Evolutionary conservation across 2,797 vertebrate genomes (phyloP).

Genomic region (Merluccius polli): DNA sequence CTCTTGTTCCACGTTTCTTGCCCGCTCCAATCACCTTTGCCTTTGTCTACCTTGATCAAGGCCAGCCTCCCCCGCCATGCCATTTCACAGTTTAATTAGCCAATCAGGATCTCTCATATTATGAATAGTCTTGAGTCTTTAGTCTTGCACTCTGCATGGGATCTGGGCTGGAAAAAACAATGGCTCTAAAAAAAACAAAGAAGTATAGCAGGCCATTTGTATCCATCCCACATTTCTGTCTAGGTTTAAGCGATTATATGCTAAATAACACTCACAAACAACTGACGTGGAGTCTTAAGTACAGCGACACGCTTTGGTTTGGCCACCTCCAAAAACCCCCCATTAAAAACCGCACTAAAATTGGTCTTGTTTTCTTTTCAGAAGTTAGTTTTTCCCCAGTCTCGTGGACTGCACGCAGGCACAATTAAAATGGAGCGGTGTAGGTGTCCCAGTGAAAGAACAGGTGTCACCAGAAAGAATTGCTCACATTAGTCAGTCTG

Average conservation of each 20-base stretch:
- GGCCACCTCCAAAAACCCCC: not conserved
- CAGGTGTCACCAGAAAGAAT: slow-evolving; percentile 40
- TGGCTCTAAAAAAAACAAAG: not conserved
- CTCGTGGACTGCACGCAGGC: slow-evolving; percentile 3
- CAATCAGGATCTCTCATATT: slow-evolving; percentile 12
- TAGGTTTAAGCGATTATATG: not conserved
- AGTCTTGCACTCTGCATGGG: not conserved
- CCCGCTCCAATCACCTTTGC: slow-evolving; percentile 46
- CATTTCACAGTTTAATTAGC: slow-evolving; percentile 28
- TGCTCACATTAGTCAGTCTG: slow-evolving; percentile 56
- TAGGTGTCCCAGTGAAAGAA: slow-evolving; percentile 30
- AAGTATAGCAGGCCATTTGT: not conserved
- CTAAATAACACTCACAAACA: too few species aligned
- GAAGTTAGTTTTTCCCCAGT: slow-evolving; percentile 7
- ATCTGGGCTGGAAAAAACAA: not conserved
- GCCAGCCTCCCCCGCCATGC: slow-evolving; percentile 17
- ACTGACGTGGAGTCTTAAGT: not conserved
- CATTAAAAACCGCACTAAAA: not conserved
- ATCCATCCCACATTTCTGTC: not conserved
- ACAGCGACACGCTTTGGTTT: not conserved
- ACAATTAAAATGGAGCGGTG: slow-evolving; percentile 31
- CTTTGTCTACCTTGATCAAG: slow-evolving; percentile 34
- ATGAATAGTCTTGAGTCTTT: not conserved
- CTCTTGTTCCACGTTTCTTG: slow-evolving; percentile 44
- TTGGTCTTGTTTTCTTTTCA: slow-evolving; percentile 25